Percentiles rank a stretch among this genome's conserved stretches.
phyloP scores from a whole-genome alignment of 2,113 vertebrate species.

The Cranoglanis bouderius region DNA sequence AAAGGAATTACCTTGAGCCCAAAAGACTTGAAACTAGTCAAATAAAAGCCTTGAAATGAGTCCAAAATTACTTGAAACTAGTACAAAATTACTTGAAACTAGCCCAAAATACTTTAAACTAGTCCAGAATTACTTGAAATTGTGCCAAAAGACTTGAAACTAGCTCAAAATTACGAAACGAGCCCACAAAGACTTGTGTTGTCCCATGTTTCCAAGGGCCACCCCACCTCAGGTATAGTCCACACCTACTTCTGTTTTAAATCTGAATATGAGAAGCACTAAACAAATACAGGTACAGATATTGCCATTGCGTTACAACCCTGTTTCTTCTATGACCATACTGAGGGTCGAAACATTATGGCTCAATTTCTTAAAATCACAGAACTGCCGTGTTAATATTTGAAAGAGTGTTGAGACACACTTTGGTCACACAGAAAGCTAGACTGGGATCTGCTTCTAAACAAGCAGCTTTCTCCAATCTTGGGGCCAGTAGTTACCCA shows the following conservation, averaged over 20 bases:
- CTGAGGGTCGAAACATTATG: neutral
- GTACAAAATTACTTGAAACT: neutral
- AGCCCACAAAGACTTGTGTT: neutral
- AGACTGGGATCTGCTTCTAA: neutral
- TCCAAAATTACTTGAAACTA: neutral
- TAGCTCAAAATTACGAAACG: neutral
- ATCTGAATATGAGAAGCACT: neutral
- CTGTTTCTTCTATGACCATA: neutral
- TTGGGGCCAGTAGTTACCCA: slow-evolving; percentile 12
- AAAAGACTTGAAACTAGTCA: too few species aligned
- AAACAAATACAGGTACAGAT: neutral
- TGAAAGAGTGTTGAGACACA: neutral
- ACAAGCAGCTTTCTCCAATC: neutral
- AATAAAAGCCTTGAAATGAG: too few species aligned
- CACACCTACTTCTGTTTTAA: neutral
- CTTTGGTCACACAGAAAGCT: neutral
- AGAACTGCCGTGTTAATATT: neutral
- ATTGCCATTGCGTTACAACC: neutral
- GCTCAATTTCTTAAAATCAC: neutral
- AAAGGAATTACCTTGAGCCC: too few species aligned
- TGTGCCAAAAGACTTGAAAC: neutral
- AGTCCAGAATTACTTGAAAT: neutral
- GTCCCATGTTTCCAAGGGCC: neutral
- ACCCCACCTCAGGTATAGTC: neutral
- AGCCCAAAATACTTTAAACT: neutral